Evolutionary conservation across 2,797 vertebrate genomes (phyloP).

Genomic region (Orestias chungarensis): DNA sequence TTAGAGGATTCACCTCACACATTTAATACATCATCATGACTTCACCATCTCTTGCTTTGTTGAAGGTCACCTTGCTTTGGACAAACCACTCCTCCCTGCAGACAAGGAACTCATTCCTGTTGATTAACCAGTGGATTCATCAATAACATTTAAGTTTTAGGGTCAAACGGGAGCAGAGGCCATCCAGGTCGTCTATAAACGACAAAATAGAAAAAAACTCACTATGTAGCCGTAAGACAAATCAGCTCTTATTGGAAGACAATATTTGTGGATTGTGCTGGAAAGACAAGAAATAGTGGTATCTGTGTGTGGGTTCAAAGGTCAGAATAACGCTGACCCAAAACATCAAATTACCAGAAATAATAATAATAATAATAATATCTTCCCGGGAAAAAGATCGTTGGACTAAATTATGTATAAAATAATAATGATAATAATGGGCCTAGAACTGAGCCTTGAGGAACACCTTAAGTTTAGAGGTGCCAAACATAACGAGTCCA

Average conservation of each 20-base stretch:
- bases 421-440: too few species aligned
- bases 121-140: not conserved
- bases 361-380: too few species aligned
- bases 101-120: conserved; percentile 2
- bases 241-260: not conserved
- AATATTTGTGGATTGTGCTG: not conserved
- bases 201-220: not conserved
- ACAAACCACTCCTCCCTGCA: conserved; percentile 26
- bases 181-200: not conserved
- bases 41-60: conserved; percentile 36
- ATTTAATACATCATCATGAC: conserved; percentile 57
- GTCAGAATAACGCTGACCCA: too few species aligned
- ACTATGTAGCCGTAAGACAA: not conserved
- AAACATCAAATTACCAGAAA: too few species aligned
- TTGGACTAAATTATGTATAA: too few species aligned
- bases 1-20: conserved; percentile 29
- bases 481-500: too few species aligned
- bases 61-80: conserved; percentile 58
- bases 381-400: too few species aligned
- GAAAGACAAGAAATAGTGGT: not conserved
- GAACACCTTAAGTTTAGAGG: too few species aligned
- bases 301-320: too few species aligned
- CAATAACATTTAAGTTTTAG: not conserved
- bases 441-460: too few species aligned
- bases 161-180: conserved; percentile 3